Percentiles rank a stretch among this genome's conserved stretches.
phyloP scores from a whole-genome alignment of 2,888 invertebrate genomes.

The Sympetrum striolatum region DNA sequence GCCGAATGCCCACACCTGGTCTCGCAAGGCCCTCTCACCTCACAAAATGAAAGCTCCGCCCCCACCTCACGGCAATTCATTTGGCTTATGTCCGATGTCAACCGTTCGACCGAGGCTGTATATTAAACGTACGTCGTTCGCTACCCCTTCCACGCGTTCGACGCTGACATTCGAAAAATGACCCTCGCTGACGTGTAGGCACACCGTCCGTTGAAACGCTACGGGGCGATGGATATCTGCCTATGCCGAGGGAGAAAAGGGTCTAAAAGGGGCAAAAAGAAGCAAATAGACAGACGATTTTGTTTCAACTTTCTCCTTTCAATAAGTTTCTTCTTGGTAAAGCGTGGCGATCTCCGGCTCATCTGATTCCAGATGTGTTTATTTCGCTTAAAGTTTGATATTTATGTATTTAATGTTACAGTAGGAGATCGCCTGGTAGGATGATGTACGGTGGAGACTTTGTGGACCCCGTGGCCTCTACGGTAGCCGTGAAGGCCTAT shows the following conservation, averaged over 20 bases:
- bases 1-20: no score
- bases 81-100: slow-evolving; percentile 32
- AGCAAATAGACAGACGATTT: no score
- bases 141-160: background rate
- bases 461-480: no score
- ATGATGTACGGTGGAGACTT: no score
- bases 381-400: no score
- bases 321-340: no score
- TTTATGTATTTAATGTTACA: no score
- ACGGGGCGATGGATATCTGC: background rate
- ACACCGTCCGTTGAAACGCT: background rate
- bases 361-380: no score
- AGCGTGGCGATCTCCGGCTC: no score
- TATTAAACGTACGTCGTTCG: background rate
- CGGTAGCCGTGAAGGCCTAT: no score
- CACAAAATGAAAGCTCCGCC: background rate
- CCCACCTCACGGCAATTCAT: background rate
- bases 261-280: background rate
- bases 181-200: background rate
- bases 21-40: background rate
- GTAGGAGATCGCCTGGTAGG: no score
- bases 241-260: background rate
- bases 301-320: no score
- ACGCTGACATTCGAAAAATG: background rate
- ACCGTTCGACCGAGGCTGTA: slow-evolving; percentile 3